Evolutionary conservation across 1,140 invertebrate genomes (phyloP).

Genomic region (Melanaphis sacchari): DNA sequence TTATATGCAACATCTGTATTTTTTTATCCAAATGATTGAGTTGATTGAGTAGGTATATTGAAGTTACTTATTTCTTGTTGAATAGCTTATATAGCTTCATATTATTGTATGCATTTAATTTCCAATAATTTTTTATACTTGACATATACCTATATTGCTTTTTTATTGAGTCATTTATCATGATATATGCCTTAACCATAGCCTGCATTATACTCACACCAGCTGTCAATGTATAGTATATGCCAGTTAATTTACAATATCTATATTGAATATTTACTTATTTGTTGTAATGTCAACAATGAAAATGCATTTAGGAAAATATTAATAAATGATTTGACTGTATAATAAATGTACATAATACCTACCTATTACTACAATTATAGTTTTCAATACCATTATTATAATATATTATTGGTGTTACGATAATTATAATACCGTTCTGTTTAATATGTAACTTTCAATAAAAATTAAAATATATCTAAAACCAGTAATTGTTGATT

Average conservation of each 20-base stretch:
- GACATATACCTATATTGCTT: neutral
- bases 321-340: neutral
- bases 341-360: neutral
- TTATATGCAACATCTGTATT: too few species aligned
- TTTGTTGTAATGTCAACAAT: constrained; percentile 4
- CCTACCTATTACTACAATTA: neutral
- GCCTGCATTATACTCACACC: neutral
- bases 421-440: neutral
- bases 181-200: neutral
- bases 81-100: neutral
- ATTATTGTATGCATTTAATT: neutral
- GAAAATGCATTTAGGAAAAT: neutral
- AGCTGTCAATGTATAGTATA: neutral
- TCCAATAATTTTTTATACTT: neutral
- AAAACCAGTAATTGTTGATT: neutral
- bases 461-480: neutral
- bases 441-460: neutral
- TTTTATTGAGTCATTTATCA: neutral
- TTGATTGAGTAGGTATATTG: neutral
- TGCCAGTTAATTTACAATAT: neutral
- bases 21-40: neutral
- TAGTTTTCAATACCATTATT: neutral
- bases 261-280: constrained; percentile 7
- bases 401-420: neutral
- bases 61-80: neutral